Percentiles rank a stretch among this genome's conserved stretches.
phyloP scores from a whole-genome alignment of 2,888 invertebrate genomes.

The Helleia helle region DNA sequence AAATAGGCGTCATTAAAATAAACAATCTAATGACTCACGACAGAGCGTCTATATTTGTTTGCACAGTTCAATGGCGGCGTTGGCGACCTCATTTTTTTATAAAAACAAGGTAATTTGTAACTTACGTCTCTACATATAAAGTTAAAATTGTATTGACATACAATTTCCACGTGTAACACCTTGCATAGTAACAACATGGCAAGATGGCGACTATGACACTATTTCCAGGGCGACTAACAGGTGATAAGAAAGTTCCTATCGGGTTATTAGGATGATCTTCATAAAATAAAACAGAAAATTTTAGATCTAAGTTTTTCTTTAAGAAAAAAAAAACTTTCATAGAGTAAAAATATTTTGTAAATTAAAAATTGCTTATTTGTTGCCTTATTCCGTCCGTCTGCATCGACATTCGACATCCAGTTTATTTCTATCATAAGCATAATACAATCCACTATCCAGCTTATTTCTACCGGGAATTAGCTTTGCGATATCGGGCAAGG shows the following conservation, averaged over 20 bases:
- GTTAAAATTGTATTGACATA: neutral
- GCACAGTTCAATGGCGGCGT: neutral
- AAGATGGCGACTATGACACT: constrained; percentile 6
- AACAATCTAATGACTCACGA: constrained; percentile 5
- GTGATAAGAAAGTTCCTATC: neutral
- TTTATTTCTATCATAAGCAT: no score
- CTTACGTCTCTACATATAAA: neutral
- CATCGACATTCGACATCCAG: no score
- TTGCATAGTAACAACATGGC: constrained; percentile 8
- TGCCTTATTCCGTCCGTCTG: no score
- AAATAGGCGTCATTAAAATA: neutral
- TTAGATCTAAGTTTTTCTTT: no score
- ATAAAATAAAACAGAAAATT: no score
- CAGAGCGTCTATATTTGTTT: constrained; percentile 7
- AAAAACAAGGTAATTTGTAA: neutral
- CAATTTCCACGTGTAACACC: neutral
- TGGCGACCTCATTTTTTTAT: neutral
- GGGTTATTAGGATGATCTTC: neutral
- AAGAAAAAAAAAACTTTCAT: no score
- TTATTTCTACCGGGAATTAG: no score
- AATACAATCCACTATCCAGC: no score
- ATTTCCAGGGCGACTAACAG: constrained; percentile 9
- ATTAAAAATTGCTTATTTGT: no score
- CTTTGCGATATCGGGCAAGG: no score
- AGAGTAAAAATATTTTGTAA: no score